These are phyloP conservation scores for Prunella strophiata DNA, from an alignment of 2,797 vertebrate species.

Conservation along the genomic window DNA sequence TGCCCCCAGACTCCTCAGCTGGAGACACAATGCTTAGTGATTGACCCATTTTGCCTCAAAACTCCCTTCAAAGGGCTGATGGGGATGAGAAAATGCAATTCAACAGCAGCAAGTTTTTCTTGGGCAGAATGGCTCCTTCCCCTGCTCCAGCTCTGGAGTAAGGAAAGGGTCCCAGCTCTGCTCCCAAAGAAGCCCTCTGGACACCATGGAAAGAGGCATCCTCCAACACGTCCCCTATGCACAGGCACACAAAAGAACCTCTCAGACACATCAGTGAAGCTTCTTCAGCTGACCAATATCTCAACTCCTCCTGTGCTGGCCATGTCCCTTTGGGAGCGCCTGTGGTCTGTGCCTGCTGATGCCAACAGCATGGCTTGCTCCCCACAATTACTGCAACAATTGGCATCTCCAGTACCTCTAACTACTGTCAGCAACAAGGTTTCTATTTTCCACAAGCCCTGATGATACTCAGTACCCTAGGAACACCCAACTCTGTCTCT, in stretches of 20 bases:
- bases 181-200: background rate
- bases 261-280: background rate
- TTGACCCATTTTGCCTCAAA: background rate
- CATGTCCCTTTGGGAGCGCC: rapidly evolving
- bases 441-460: background rate
- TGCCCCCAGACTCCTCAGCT: background rate
- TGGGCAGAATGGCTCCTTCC: background rate
- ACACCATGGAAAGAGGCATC: background rate
- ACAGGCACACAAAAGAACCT: background rate
- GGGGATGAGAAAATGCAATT: background rate
- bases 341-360: background rate
- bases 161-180: background rate
- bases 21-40: background rate
- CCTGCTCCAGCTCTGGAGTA: background rate
- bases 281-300: background rate
- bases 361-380: background rate
- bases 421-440: background rate
- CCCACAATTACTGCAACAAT: background rate
- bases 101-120: background rate
- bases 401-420: background rate
- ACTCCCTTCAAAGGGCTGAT: background rate
- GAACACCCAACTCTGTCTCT: background rate
- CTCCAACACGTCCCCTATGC: background rate
- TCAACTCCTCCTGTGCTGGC: rapidly evolving
- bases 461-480: background rate